Evolutionary conservation across 2,888 invertebrate species (phyloP), one percentile per base, ranked within the genome.

Genomic region (Papilio gigon): DNA sequence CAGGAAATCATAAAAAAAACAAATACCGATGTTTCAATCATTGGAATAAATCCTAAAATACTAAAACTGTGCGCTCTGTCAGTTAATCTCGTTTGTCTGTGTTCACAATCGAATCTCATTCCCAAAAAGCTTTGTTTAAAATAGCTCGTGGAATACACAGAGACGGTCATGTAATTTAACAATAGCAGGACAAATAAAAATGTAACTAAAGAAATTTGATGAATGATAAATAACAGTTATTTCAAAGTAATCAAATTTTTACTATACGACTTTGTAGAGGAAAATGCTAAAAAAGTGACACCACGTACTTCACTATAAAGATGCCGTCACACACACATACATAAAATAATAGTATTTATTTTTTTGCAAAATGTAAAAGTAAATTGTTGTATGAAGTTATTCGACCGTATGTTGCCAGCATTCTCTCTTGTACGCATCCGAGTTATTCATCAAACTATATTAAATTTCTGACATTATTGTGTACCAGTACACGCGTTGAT

Each of bases 391-490:
- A n/a, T n/a, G n/a, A n/a, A 40, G n/a, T 17, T 17, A 42, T 42
- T 42, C 6, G 17, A 42, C 17, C 42, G 6, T 17, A 42, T 42
- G 6, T 42, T 42, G 42, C 11, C 8, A 42, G 17, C 17, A 47
- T 47, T 22, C 20, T 47, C 22, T 22, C 33, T 12, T 22, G 22
- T 20, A 22, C 47, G 22, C 3, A 44, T 44, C 44, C 11, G 20
- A 47, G 22, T 22, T 47, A 22, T 47, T 47, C 59, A 22, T 59
- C 59, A 25, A 59, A 59, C 37, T 20, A 59, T 12, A 59, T 59
- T n/a, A 59, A 59, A 59, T 59, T 59, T 33, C 17, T 35, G 33
- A 59, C 59, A 59, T 59, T 37, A 37, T 59, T 47, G 47, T 47
- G 22, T 22, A 11, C 47, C 20, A 22, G 22, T n/a, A n/a, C n/a